Evolutionary conservation across 2,113 vertebrate genomes (phyloP).

Genomic region (Anser brachyrhynchus): DNA sequence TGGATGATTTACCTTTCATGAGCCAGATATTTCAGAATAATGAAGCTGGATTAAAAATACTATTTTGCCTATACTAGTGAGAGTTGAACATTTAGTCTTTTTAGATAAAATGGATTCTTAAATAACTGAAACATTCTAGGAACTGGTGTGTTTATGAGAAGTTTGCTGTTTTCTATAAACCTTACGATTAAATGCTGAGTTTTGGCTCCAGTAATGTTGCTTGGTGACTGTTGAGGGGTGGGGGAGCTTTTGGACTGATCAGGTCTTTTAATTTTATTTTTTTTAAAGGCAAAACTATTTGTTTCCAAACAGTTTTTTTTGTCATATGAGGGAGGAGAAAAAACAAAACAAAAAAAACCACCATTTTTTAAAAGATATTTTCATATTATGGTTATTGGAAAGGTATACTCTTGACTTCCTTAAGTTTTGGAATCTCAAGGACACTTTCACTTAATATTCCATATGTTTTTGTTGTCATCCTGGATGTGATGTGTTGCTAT

Average conservation of each 20-base stretch:
- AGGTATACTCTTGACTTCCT: neutral
- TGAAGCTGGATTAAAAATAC: neutral
- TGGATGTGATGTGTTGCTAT: neutral
- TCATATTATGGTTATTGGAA: neutral
- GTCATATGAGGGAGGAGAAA: no score
- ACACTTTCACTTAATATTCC: neutral
- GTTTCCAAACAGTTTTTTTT: neutral
- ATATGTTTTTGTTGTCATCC: neutral
- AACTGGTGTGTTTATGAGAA: neutral
- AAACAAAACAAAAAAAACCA: neutral
- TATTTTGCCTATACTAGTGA: neutral
- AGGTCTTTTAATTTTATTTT: neutral
- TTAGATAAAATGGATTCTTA: neutral
- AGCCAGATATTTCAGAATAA: neutral
- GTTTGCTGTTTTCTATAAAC: no score
- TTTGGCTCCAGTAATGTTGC: neutral
- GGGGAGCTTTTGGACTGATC: neutral
- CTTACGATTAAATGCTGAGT: neutral
- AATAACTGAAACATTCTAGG: neutral
- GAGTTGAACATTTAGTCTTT: neutral
- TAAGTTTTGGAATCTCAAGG: neutral
- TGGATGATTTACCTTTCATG: neutral
- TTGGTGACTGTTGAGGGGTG: neutral
- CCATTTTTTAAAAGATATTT: accelerated
- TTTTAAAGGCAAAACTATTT: neutral